phyloP scores from a whole-genome alignment of 1,140 invertebrate genomes.

The Drosophila triauraria region DNA sequence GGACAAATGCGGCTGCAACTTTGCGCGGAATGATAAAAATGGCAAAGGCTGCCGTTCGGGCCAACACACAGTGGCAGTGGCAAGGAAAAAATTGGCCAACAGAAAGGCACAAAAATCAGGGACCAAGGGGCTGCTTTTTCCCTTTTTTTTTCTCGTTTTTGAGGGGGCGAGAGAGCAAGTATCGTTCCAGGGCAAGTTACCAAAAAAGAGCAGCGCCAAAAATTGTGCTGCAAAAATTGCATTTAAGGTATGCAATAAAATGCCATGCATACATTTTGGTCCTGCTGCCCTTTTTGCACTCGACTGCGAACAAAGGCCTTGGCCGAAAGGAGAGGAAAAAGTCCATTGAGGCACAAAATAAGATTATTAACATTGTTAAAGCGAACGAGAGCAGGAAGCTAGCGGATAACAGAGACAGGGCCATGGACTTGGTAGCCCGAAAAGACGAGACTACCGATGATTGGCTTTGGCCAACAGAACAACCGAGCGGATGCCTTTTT shows the following conservation, averaged over 20 bases:
- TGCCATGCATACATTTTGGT: slow-evolving; percentile 68
- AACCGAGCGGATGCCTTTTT: slow-evolving; percentile 39
- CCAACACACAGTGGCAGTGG: slow-evolving; percentile 17
- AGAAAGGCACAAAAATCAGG: slow-evolving; percentile 52
- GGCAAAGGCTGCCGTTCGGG: slow-evolving; percentile 38
- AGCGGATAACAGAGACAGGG: slow-evolving; percentile 6
- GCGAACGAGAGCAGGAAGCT: slow-evolving; percentile 66
- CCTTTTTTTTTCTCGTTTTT: neutral
- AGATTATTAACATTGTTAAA: slow-evolving; percentile 83
- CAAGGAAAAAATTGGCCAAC: slow-evolving; percentile 36
- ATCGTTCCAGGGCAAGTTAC: slow-evolving; percentile 14
- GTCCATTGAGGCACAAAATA: slow-evolving; percentile 80
- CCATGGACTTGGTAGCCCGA: neutral
- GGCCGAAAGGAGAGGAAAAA: slow-evolving; percentile 19
- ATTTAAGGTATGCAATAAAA: slow-evolving; percentile 78
- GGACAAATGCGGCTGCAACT: slow-evolving; percentile 55
- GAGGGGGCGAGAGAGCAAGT: neutral
- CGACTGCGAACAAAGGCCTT: slow-evolving; percentile 42
- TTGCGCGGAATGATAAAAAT: slow-evolving; percentile 65
- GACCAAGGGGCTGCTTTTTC: neutral
- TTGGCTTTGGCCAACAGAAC: slow-evolving; percentile 57
- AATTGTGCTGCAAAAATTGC: slow-evolving; percentile 68
- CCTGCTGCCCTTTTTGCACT: slow-evolving; percentile 32
- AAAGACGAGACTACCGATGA: slow-evolving; percentile 33
- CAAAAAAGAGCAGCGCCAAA: slow-evolving; percentile 40